A percentile compares a stretch with the other conserved stretches of the same genome.
These are phyloP conservation scores for Conistra vaccinii DNA, from an alignment of 2,888 invertebrate species.

Conservation along the genomic window DNA sequence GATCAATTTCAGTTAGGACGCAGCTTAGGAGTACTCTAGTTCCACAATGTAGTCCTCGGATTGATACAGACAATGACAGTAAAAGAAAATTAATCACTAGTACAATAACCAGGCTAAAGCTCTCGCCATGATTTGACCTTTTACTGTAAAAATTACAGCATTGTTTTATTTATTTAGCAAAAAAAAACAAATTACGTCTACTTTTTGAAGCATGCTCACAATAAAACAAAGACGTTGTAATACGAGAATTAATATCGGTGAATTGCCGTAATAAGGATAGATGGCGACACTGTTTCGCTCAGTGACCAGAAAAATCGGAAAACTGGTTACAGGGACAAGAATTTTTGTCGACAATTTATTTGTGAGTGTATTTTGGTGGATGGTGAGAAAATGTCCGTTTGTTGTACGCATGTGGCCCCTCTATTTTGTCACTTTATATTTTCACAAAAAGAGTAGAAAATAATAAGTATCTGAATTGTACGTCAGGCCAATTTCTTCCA, in stretches of 20 bases:
- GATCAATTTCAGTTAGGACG: not conserved
- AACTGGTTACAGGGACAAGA: slow-evolving; percentile 45
- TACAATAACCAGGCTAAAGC: not conserved
- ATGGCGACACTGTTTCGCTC: slow-evolving; percentile 74
- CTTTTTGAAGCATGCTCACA: slow-evolving; percentile 58
- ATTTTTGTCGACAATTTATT: slow-evolving; percentile 32
- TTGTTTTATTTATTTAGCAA: slow-evolving; percentile 30
- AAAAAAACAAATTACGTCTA: slow-evolving; percentile 41
- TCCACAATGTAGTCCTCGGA: not conserved
- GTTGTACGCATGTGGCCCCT: not conserved
- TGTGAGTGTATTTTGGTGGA: not conserved
- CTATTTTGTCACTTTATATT: not conserved
- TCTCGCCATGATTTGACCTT: slow-evolving; percentile 14
- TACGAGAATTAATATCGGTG: slow-evolving; percentile 76
- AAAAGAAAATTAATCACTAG: not conserved
- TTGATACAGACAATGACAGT: not conserved
- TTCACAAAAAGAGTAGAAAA: not conserved
- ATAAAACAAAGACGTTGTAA: slow-evolving; percentile 68
- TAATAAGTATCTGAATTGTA: not conserved
- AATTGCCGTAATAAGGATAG: slow-evolving; percentile 72
- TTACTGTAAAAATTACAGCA: slow-evolving; percentile 7
- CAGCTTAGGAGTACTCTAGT: too few relatives aligned
- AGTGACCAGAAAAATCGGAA: slow-evolving; percentile 65
- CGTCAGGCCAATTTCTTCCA: not conserved
- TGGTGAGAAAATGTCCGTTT: not conserved